phyloP scores from a whole-genome alignment of 2,113 vertebrate species.

The Centropus unirufus region DNA sequence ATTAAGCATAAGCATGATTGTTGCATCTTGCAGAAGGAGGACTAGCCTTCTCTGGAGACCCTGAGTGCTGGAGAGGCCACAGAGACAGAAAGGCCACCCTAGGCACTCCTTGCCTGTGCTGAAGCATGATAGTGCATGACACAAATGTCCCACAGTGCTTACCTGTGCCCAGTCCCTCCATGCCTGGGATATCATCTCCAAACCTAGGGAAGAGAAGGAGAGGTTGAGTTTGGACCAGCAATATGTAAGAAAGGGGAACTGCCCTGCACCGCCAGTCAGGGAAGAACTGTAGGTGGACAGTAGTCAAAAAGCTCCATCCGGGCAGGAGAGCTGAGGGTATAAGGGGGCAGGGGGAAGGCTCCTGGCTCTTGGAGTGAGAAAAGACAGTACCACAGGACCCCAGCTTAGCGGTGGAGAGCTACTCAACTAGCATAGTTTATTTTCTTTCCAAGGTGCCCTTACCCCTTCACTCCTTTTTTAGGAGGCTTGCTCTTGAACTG shows the following conservation, averaged over 20 bases:
- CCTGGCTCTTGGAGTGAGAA: neutral
- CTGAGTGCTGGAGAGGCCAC: neutral
- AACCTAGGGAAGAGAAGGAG: conserved; percentile 77
- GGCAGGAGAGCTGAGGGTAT: neutral
- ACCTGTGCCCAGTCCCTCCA: conserved; percentile 95
- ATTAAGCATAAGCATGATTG: neutral
- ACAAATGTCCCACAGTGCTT: neutral
- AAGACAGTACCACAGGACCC: neutral
- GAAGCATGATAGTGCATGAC: neutral
- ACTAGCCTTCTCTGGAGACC: neutral
- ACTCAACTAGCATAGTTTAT: neutral
- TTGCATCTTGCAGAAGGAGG: neutral
- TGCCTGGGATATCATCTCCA: conserved; percentile 96
- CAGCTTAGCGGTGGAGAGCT: neutral
- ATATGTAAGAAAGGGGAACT: neutral
- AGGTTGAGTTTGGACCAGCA: neutral
- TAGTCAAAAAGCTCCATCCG: neutral
- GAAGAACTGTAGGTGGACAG: neutral
- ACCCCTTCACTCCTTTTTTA: conserved; percentile 96
- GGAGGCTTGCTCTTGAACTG: conserved; percentile 99
- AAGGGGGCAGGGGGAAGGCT: neutral
- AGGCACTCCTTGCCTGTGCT: neutral
- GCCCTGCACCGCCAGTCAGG: neutral
- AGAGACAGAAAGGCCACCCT: neutral
- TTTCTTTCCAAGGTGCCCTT: conserved; percentile 29